Base-by-base conservation (phyloP, 2,888 invertebrate species). In the Cataglyphis altisquamis region DNA sequence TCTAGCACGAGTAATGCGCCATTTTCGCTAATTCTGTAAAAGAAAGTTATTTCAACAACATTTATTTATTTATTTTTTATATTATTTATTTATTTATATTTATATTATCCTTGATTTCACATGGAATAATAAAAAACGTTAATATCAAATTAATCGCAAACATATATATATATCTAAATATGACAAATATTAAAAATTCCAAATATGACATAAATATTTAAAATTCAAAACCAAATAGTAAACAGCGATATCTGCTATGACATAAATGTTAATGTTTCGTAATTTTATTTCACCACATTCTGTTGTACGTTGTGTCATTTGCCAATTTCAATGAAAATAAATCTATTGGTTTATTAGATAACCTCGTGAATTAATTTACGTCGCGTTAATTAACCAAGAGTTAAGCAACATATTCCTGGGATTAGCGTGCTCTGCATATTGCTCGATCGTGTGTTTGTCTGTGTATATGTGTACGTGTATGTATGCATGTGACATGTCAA, bases 341-440 rank as follows among this genome's bases (percentile, higher is more conserved):
- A 73, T 45, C 18, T 18, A 39, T 60, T 45, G 25, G 32, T 72
- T 70, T 60, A 36, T 73, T 25, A 73, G 21, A 45, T n/a, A 45
- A 21, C 9, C 25, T 18, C 18, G 21, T 60, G n/a, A 60, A 73
- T 68, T 52, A 68, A 68, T 73, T 63, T 57, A 78, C 10, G 18
- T 57, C 18, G 21, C 18, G 25, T 74, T 78, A 78, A 78, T 73
- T 32, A 21, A 52, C 8, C 52, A 77, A 77, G 25, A 67, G 41
- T 68, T 77, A 68, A 60, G 32, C 32, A 72, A 72, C 10, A 6
- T 32, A 32, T 25, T 6, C 6, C 8, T 21, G 18, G 21, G 62
- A 32, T 18, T 32, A 6, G 41, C 48, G 15, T 21, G 1, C 3
- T 60, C 12, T 18, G 21, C 45, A 52, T 52, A 32, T 6, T 21